phyloP scores from a whole-genome alignment of 30 jellyfish, hydroid and myxozoan genomes.

The Morbakka virulenta region DNA sequence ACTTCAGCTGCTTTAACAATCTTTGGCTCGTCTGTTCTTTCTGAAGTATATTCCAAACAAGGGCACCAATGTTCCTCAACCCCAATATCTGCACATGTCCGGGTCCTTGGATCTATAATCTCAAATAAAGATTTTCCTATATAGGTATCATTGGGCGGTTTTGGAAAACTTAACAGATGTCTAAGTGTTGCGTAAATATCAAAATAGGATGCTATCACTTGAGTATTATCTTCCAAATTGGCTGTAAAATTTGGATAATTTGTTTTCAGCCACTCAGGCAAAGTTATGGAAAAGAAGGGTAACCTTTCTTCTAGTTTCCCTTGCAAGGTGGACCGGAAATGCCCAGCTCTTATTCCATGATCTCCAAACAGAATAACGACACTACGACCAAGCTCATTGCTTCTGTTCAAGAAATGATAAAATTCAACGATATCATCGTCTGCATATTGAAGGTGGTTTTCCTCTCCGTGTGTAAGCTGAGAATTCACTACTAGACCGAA shows the following conservation, averaged over 20 bases:
- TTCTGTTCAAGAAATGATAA: neutral
- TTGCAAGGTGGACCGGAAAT: slow-evolving; percentile 20
- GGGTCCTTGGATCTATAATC: slow-evolving; percentile 1
- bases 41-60: neutral
- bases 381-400: neutral
- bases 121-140: slow-evolving; percentile 23
- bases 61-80: slow-evolving; percentile 40
- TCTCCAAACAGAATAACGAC: slow-evolving; percentile 30
- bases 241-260: neutral
- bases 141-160: neutral
- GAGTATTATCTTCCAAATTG: neutral
- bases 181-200: slow-evolving; percentile 38
- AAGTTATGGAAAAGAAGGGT: slow-evolving; percentile 20
- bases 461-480: neutral
- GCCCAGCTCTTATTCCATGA: slow-evolving; percentile 25
- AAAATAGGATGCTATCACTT: slow-evolving; percentile 13
- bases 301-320: slow-evolving; percentile 38
- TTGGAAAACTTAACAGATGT: slow-evolving; percentile 3
- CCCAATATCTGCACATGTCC: slow-evolving; percentile 35
- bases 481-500: neutral
- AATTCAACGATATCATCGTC: slow-evolving; percentile 6
- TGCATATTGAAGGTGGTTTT: neutral
- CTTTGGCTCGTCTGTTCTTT: neutral
- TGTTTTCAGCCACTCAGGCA: neutral
- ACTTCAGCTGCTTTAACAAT: slow-evolving; percentile 1